Evolutionary conservation across 2,888 invertebrate species (phyloP).

Genomic region (Elysia crispata): DNA sequence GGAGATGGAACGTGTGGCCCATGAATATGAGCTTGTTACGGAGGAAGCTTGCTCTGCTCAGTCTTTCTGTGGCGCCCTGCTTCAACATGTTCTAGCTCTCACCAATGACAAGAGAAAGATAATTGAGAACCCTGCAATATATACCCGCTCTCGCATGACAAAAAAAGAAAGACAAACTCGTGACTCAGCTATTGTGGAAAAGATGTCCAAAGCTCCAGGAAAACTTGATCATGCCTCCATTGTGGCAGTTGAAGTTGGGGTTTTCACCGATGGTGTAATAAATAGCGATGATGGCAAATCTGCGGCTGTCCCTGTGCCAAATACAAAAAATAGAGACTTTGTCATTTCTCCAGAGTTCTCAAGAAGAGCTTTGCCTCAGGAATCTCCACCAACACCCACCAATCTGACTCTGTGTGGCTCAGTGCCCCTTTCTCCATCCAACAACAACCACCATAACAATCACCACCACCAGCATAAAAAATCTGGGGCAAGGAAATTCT

Average conservation of each 20-base stretch:
- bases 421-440: slow-evolving; percentile 44
- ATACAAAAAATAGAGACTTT: neutral
- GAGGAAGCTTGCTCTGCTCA: slow-evolving; percentile 75
- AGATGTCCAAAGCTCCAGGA: slow-evolving; percentile 88
- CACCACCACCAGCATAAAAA: slow-evolving; percentile 56
- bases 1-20: slow-evolving; percentile 77
- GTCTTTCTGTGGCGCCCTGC: slow-evolving; percentile 75
- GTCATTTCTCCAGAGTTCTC: neutral
- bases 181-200: slow-evolving; percentile 82
- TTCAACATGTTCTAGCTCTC: slow-evolving; percentile 79
- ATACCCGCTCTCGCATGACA: slow-evolving; percentile 70
- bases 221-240: slow-evolving; percentile 93
- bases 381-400: slow-evolving; percentile 46
- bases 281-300: slow-evolving; percentile 27
- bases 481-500: slow-evolving; percentile 68
- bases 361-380: slow-evolving; percentile 20
- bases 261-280: slow-evolving; percentile 65
- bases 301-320: neutral
- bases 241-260: slow-evolving; percentile 86
- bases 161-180: slow-evolving; percentile 71
- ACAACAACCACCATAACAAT: slow-evolving; percentile 23
- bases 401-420: slow-evolving; percentile 48
- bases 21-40: slow-evolving; percentile 76
- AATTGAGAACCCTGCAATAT: slow-evolving; percentile 83
- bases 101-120: slow-evolving; percentile 90